These are phyloP conservation scores for Thomomys bottae DNA, from an alignment of 2,113 vertebrate species.

Conservation along the genomic window DNA sequence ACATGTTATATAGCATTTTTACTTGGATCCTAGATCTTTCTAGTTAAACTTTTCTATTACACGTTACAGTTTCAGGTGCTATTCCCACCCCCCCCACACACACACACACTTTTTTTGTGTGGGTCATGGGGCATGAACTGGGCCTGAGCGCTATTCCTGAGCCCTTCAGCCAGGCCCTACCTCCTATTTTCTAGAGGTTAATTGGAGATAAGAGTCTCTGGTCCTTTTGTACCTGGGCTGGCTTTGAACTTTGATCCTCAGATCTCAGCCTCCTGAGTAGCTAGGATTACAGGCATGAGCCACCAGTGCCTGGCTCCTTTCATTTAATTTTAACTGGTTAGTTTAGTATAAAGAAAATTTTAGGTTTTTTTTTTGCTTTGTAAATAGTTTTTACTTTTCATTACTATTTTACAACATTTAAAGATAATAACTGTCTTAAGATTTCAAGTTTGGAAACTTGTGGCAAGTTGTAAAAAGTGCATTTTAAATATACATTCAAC, in stretches of 20 bases:
- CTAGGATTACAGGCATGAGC: too few relatives aligned
- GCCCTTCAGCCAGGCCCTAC: too few relatives aligned
- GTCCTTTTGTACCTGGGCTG: too few relatives aligned
- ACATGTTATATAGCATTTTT: slow-evolving; percentile 17
- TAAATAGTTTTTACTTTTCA: slow-evolving; percentile 32
- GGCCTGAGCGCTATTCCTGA: too few relatives aligned
- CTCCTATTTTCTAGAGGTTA: too few relatives aligned
- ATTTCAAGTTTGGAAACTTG: slow-evolving; percentile 3
- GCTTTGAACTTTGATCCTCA: too few relatives aligned
- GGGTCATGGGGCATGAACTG: too few relatives aligned
- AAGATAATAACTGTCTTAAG: not conserved
- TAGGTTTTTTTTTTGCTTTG: not conserved
- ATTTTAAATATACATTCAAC: not conserved
- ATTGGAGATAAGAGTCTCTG: too few relatives aligned
- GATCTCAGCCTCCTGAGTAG: too few relatives aligned
- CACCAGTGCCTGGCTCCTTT: too few relatives aligned
- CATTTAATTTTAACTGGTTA: slow-evolving; percentile 36
- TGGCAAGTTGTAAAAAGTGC: slow-evolving; percentile 49
- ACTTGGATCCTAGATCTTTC: slow-evolving; percentile 12
- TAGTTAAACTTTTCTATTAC: slow-evolving; percentile 29
- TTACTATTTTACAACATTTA: slow-evolving; percentile 21
- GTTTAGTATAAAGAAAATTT: slow-evolving; percentile 47
- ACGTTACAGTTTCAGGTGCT: not conserved
- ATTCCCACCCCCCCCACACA: too few relatives aligned
- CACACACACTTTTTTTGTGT: too few relatives aligned